A percentile compares a stretch with the other conserved stretches of the same genome.
Evolutionary conservation across 2,888 invertebrate genomes (phyloP).

Genomic region (Galerucella pusilla): DNA sequence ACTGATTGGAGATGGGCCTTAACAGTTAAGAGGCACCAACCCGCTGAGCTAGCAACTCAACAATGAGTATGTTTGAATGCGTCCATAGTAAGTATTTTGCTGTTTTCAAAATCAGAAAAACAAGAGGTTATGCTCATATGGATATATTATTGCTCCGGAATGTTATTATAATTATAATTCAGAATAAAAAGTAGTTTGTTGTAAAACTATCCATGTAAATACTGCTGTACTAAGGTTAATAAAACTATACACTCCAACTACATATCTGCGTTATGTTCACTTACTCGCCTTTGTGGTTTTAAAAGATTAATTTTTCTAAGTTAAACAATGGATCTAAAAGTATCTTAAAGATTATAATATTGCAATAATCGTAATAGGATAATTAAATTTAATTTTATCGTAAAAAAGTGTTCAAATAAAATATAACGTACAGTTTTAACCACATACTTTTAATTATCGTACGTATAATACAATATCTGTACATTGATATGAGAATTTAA

Average conservation of each 20-base stretch:
- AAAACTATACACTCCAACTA: not conserved
- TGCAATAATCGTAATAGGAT: conserved; percentile 35
- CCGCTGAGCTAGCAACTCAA: no score
- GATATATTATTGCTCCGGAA: not conserved
- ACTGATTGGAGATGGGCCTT: no score
- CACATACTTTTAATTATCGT: conserved; percentile 23
- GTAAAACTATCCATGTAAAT: not conserved
- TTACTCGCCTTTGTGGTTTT: not conserved
- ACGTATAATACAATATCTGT: conserved; percentile 19
- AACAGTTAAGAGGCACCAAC: no score
- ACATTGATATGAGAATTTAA: conserved; percentile 16
- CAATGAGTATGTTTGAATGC: no score
- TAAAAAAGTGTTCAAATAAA: conserved; percentile 34
- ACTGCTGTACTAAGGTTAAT: not conserved
- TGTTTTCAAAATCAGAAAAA: no score
- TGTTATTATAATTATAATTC: not conserved
- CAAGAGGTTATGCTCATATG: not conserved
- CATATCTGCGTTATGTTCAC: not conserved
- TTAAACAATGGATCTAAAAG: conserved; percentile 12
- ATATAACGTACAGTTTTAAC: conserved; percentile 30
- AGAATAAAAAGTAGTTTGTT: not conserved
- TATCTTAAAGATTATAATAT: conserved; percentile 14
- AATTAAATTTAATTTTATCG: conserved; percentile 33
- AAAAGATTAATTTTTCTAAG: not conserved
- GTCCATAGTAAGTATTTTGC: no score